Evolutionary conservation across 1,140 invertebrate species (phyloP).

Genomic region (Wasmannia auropunctata): DNA sequence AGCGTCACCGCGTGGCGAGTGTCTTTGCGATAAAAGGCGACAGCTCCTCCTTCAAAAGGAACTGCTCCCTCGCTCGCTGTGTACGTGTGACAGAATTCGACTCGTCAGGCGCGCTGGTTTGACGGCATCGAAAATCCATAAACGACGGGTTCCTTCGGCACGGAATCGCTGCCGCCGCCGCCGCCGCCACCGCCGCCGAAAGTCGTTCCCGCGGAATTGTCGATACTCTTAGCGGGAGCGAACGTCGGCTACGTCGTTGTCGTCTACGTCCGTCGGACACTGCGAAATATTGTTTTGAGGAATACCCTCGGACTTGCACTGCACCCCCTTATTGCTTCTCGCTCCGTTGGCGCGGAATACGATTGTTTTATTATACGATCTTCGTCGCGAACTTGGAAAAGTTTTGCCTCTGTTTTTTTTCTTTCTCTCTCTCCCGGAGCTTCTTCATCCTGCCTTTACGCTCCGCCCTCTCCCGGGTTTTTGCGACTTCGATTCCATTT

Average conservation of each 20-base stretch:
- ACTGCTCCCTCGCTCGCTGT: conserved; percentile 53
- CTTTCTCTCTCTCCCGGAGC: not conserved
- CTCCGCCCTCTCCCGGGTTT: not conserved
- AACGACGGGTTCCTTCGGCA: conserved; percentile 52
- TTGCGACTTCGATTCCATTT: conserved; percentile 53
- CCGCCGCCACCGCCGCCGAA: conserved; percentile 38
- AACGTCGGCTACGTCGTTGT: no score
- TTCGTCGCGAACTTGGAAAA: conserved; percentile 70
- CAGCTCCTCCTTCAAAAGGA: conserved; percentile 57
- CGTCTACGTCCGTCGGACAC: conserved; percentile 47
- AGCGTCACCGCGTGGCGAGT: conserved; percentile 31
- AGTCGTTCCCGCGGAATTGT: conserved; percentile 44
- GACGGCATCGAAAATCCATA: conserved; percentile 74
- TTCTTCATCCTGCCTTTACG: not conserved
- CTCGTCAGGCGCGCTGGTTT: conserved; percentile 62
- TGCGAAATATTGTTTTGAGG: conserved; percentile 74
- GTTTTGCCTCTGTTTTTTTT: conserved; percentile 33
- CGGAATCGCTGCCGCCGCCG: conserved; percentile 28
- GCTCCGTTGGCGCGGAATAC: conserved; percentile 72
- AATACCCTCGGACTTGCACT: conserved; percentile 69
- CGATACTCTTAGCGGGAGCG: conserved; percentile 58
- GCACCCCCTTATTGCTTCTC: conserved; percentile 73
- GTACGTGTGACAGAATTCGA: conserved; percentile 51
- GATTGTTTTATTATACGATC: conserved; percentile 77
- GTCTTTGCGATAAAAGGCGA: conserved; percentile 64